A percentile compares a stretch with the other conserved stretches of the same genome.
phyloP scores from a whole-genome alignment of 2,113 vertebrate species.

The Microcebus murinus region DNA sequence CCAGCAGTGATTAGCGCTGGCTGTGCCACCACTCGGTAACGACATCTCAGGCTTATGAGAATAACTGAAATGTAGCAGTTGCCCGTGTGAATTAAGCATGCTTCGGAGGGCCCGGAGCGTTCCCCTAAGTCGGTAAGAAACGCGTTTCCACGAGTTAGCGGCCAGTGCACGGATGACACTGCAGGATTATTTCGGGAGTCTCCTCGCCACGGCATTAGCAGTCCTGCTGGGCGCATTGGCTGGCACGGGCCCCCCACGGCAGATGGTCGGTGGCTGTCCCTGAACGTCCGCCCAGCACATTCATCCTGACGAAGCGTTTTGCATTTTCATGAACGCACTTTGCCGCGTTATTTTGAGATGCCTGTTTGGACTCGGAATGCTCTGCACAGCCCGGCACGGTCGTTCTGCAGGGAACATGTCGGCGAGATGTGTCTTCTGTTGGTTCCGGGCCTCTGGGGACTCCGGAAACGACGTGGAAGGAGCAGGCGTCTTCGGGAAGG shows the following conservation, averaged over 20 bases:
- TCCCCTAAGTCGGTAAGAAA: neutral
- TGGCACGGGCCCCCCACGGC: slow-evolving; percentile 69
- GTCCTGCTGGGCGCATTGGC: slow-evolving; percentile 50
- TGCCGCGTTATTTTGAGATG: slow-evolving; percentile 37
- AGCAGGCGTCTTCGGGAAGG: neutral
- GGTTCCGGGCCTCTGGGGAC: accelerated
- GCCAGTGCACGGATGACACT: slow-evolving; percentile 5
- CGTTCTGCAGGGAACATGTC: slow-evolving; percentile 28
- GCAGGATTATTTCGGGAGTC: slow-evolving; percentile 61
- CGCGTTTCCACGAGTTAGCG: neutral
- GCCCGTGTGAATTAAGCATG: neutral
- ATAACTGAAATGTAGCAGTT: neutral
- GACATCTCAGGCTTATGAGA: slow-evolving; percentile 22
- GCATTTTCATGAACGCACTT: slow-evolving; percentile 52
- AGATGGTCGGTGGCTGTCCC: slow-evolving; percentile 77
- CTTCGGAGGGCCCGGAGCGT: neutral
- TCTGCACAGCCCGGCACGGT: neutral
- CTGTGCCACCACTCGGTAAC: neutral
- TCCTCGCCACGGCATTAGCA: slow-evolving; percentile 54
- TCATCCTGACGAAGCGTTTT: slow-evolving; percentile 69
- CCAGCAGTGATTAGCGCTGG: slow-evolving; percentile 24
- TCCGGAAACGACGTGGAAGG: too few species aligned
- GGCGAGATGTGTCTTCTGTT: neutral
- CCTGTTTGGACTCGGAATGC: slow-evolving; percentile 39
- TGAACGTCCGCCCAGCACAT: slow-evolving; percentile 33